Evolutionary conservation across 1,140 invertebrate genomes (phyloP), one percentile per base, ranked within the genome.

Genomic region (Cyclina sinensis): DNA sequence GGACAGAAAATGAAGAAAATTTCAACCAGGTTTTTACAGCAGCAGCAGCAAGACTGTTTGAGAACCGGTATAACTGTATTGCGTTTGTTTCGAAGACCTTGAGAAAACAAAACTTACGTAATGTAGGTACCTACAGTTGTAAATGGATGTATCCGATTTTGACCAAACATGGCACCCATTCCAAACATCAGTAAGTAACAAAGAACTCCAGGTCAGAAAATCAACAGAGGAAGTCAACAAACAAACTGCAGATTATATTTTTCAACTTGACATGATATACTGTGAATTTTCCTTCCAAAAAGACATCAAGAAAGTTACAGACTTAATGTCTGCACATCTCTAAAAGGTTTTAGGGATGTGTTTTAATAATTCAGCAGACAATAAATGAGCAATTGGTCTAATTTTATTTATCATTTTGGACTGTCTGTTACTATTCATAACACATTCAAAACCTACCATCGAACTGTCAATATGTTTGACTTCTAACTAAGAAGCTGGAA

Each of bases 131-230:
- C 74, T 78, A 78, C 74, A 35, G 46, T 78, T 14, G 46, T 24
- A 16, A 78, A 43, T 27, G 79, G 79, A 57, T 81, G 57, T 81
- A 81, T 81, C 59, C 79, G 51, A 81, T 81, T 81, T 30, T 81
- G 59, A 24, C 79, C 79, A 65, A 81, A 81, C 79, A 81, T 65
- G 7, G 59, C 79, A n/a, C 79, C 79, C 79, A 81, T 81, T 81
- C 59, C 79, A n/a, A n/a, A n/a, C n/a, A n/a, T n/a, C n/a, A 62
- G 54, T 62, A 32, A 57, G 5, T 5, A 46, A 24, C 30, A 46
- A 46, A 74, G 30, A 4, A 30, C n/a, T n/a, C n/a, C n/a, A n/a
- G n/a, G n/a, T n/a, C 9, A 73, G 9, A 39, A 73, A 32, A 68
- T 30, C 24, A 35, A 35, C 30, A 68, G 46, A 48, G 46, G 18